phyloP scores from a whole-genome alignment of 2,113 vertebrate genomes.

The Corythornis vintsioides region DNA sequence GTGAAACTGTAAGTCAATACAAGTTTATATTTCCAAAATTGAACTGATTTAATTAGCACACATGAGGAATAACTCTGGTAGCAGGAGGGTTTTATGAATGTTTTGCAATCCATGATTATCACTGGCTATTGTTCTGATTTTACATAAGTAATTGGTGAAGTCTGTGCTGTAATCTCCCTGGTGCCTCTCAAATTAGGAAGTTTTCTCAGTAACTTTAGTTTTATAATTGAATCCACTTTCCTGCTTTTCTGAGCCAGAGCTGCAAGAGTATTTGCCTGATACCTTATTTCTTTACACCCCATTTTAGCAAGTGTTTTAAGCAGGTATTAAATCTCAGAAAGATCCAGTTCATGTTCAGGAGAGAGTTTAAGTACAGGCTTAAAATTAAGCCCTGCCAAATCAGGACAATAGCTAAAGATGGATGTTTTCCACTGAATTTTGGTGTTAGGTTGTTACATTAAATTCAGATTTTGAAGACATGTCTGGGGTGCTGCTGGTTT shows the following conservation, averaged over 20 bases:
- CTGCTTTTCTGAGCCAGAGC: not conserved
- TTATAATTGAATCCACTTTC: not conserved
- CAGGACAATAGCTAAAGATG: rapidly evolving
- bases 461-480: not conserved
- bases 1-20: not conserved
- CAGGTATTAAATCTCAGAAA: not conserved
- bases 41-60: not conserved
- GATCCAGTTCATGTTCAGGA: not conserved
- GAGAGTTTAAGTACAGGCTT: not conserved
- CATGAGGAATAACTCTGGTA: not conserved
- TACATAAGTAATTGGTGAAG: conserved; percentile 16
- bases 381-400: not conserved
- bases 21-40: not conserved
- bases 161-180: not conserved
- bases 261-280: not conserved
- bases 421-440: not conserved
- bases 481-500: not conserved
- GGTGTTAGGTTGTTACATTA: not conserved
- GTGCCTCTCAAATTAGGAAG: conserved; percentile 10
- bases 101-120: not conserved
- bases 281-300: not conserved
- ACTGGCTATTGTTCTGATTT: conserved; percentile 33
- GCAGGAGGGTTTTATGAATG: not conserved
- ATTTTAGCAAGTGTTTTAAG: not conserved
- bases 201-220: not conserved